Evolutionary conservation across 2,113 vertebrate species (phyloP).

Genomic region (Puffinus mauretanicus): DNA sequence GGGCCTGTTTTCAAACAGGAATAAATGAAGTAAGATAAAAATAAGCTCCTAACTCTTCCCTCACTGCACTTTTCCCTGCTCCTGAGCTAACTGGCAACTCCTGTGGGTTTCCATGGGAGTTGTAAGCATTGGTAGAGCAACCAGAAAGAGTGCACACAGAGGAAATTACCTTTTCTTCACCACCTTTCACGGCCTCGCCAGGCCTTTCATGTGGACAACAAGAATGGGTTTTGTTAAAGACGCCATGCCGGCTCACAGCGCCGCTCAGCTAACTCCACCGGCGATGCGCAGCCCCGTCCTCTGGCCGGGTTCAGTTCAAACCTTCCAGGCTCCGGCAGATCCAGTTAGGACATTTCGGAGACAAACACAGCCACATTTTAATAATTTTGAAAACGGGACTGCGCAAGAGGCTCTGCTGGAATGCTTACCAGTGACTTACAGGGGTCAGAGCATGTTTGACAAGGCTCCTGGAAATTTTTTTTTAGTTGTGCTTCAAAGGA

Average conservation of each 20-base stretch:
- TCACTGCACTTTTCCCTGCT: background rate
- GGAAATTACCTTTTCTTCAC: background rate
- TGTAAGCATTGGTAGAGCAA: background rate
- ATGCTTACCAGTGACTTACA: background rate
- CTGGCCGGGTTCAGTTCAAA: background rate
- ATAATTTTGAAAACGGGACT: background rate
- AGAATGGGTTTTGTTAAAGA: background rate
- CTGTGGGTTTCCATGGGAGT: background rate
- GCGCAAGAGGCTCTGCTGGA: background rate
- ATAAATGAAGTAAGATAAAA: background rate
- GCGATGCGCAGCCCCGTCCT: rapidly evolving
- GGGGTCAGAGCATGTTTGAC: background rate
- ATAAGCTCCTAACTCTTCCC: background rate
- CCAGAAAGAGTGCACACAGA: background rate
- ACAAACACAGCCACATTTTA: background rate
- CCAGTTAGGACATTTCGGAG: background rate
- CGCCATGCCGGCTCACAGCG: background rate
- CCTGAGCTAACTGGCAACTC: background rate
- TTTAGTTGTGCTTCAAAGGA: background rate
- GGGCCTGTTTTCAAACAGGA: background rate
- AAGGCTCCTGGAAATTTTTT: background rate
- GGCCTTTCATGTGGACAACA: background rate
- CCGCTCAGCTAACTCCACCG: background rate
- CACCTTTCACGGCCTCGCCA: background rate
- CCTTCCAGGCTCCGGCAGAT: background rate